Evolutionary conservation across 2,113 vertebrate genomes (phyloP).

Genomic region (Saimiri boliviensis): DNA sequence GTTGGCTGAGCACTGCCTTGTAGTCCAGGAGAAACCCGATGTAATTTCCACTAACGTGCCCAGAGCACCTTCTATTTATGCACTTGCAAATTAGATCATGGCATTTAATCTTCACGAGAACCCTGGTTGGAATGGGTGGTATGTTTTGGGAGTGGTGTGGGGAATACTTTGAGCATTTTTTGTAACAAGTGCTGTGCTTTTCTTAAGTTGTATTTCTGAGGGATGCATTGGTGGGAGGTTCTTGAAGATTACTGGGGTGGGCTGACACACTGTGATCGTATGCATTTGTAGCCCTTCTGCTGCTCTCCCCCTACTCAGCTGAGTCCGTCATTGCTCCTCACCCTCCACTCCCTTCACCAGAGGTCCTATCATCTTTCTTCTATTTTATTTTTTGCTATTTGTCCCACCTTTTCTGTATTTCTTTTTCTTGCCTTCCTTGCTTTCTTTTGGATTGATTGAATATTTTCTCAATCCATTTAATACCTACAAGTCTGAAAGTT

Average conservation of each 20-base stretch:
- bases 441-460: neutral
- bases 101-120: neutral
- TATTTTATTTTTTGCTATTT: neutral
- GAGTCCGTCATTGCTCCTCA: neutral
- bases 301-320: too few relatives aligned
- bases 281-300: neutral
- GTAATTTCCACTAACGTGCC: neutral
- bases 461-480: conserved; percentile 6
- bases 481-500: neutral
- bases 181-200: neutral
- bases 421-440: neutral
- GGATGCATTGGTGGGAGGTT: neutral
- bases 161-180: neutral
- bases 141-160: neutral
- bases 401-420: neutral
- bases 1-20: neutral
- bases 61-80: neutral
- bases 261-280: neutral
- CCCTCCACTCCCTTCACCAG: neutral
- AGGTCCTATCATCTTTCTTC: neutral
- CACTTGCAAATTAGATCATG: neutral
- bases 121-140: neutral
- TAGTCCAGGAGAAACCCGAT: neutral
- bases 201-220: neutral
- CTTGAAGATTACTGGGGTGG: neutral